Evolutionary conservation across 2,797 vertebrate species (phyloP), one percentile per base, ranked within the genome.

Genomic region (Oreonectes daqikongensis): DNA sequence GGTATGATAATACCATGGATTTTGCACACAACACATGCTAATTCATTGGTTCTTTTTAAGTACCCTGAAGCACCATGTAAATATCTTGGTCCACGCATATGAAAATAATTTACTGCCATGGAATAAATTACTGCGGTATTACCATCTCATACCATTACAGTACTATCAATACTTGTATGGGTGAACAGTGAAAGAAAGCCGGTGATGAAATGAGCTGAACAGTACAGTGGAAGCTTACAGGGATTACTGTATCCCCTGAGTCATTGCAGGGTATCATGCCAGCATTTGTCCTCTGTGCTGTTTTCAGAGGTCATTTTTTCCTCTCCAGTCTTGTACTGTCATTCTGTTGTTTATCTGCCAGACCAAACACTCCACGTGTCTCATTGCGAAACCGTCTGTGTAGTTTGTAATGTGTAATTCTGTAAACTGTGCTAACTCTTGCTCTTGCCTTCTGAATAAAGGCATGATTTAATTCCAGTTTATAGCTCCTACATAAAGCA

Each of bases 241-340:
- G 55, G 30, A 77, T 69, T 77, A 50, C 42, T 60, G 28, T 12
- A 17, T 75, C 35, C 65, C 46, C 50, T 61, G 64, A 64, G 78
- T 61, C 72, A 69, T 59, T 32, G 42, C 57, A 52, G 53, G 55
- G 35, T 30, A 42, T 22, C 64, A 73, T 17, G 61, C 53, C 44
- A 67, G 64, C 28, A 11, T 26, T 61, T 71, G 42, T 77, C 72
- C 61, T 66, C 60, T 40, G 35, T 67, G 64, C 66, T 42, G 46
- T 65, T 42, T 40, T 30, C 46, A 18, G 28, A 57, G 50, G 38
- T 65, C 69, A 38, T 17, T 32, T 28, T 73, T 32, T 60, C 20
- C 42, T 69, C 22, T 28, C 28, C 28, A 60, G 44, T 50, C 28
- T 60, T 52, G 26, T 15, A 68, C 74, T 38, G 40, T 69, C 64